Evolutionary conservation across 2,113 vertebrate species (phyloP), one percentile per base, ranked within the genome.

Genomic region (Condylura cristata): DNA sequence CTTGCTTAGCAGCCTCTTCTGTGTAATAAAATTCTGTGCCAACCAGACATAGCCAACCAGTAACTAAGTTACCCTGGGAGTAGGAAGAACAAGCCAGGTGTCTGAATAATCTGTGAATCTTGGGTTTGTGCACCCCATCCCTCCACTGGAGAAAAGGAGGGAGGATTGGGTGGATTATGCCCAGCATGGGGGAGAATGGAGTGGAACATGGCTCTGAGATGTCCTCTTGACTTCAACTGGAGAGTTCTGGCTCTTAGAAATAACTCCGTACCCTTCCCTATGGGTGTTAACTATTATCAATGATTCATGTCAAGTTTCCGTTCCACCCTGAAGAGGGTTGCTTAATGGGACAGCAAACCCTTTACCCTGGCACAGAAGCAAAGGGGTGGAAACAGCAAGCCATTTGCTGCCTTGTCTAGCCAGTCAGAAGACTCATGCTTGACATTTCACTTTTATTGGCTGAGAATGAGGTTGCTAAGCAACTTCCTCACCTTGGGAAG

Each of bases 381-480:
- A 84, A 80, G 66, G 76, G 34, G 39, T 71, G 89, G 86, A 44
- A 81, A 32, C 5, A 1, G 61, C 72, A 44, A 39, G 32, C 74
- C 68, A 17, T 83, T 87, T 61, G 92, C 92, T 75, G 61, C 41
- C 87, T 39, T 71, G 84, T 75, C 76, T 88, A 61, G 83, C 95
- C 96, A 96, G 72, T 96, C 78, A 94, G 90, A 71, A 86, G 90
- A 61, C 79, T 30, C 46, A 30, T 44, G 70, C 66, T 90, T 95
- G 96, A 72, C 96, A 95, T 96, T 96, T 95, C 51, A 37, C 81
- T 95, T 41, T 70, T 24, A 97, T 89, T 96, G 97, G 96, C 74
- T 66, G 78, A 93, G 79, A 79, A 80, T 7, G 46, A 30, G 74
- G 96, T 97, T 97, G 97, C 97, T 95, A 97, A 80, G 97, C 96